A percentile compares a stretch with the other conserved stretches of the same genome.
phyloP scores from a whole-genome alignment of 1,140 invertebrate genomes.

The Drosophila arizonae region DNA sequence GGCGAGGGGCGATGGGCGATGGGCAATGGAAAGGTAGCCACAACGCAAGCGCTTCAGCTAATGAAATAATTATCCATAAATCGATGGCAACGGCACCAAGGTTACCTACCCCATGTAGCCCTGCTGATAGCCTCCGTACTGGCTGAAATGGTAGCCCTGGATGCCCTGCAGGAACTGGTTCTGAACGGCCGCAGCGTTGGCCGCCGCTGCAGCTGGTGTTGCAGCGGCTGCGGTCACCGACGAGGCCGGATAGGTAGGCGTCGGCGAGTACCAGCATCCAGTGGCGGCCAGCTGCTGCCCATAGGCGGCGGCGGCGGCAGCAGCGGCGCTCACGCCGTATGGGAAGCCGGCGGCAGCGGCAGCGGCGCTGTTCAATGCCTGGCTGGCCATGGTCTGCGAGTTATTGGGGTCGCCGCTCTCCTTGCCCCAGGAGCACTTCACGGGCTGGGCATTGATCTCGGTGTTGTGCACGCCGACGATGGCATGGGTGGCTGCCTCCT shows the following conservation, averaged over 20 bases:
- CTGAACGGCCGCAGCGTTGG: constrained; percentile 85
- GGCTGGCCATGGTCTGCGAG: constrained; percentile 87
- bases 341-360: constrained; percentile 78
- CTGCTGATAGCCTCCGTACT: constrained; percentile 91
- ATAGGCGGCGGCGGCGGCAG: constrained; percentile 78
- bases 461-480: constrained; percentile 98
- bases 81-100: constrained; percentile 24
- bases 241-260: constrained; percentile 86
- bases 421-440: constrained; percentile 99
- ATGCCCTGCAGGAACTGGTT: constrained; percentile 91
- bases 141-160: constrained; percentile 90
- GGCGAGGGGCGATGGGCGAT: background rate
- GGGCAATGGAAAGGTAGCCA: background rate
- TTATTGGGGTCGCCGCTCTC: constrained; percentile 96
- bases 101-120: constrained; percentile 89
- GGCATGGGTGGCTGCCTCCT: constrained; percentile 98
- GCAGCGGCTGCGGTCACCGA: constrained; percentile 83
- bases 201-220: constrained; percentile 87
- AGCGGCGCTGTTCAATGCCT: constrained; percentile 80
- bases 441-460: constrained; percentile 97
- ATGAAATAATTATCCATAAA: constrained; percentile 56
- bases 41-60: constrained; percentile 33
- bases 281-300: constrained; percentile 82
- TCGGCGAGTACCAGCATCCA: constrained; percentile 89
- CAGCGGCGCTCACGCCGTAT: constrained; percentile 76